Base-by-base conservation (phyloP, 2,113 vertebrate species). In the Plecturocebus donacophilus region DNA sequence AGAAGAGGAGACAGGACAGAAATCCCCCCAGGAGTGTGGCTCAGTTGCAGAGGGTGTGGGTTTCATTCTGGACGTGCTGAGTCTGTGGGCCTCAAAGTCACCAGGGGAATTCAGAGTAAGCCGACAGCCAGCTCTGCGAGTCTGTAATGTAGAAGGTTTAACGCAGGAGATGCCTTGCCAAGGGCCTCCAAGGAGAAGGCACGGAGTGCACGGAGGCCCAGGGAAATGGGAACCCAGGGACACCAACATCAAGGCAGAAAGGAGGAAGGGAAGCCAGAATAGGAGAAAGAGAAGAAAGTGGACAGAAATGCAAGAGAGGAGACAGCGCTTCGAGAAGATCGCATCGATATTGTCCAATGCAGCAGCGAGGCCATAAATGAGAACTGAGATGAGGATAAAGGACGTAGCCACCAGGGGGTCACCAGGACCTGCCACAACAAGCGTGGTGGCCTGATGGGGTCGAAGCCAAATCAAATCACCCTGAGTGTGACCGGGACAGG, bases 391-490 rank as follows among this genome's bases (percentile, higher is more conserved):
- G 38, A 49, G 54, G 35, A 21, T 13, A 3, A 40, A 56, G 38
- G 64, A 14, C 2, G 35, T 8, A 8, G 5, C 90, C 25, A 23
- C 23, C 61, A 2, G 4, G 80, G 27, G 21, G 56, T 76, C 35
- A 75, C 35, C 0, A 56, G 32, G 79, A 14, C 85, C 11, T 7
- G 13, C 80, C 21, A 1, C 1, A 30, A 87, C 47, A 32, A 47
- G n/a, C 8, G 0, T 2, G 0, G 8, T 3, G 17, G 49, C 68
- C 45, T 0, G 23, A 42, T 19, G 45, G 17, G 17, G 40, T 20
- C 8, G 0, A 47, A 47, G 66, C 40, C 66, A 42, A 56, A 10
- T 11, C 7, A 52, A 58, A 80, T 73, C 2, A 5, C 61, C 27
- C 54, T 3, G 21, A 38, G 40, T 2, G 52, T 14, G 16, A 61